These are phyloP conservation scores for Gymnocheta viridis DNA, from an alignment of 2,888 invertebrate species.

Conservation along the genomic window DNA sequence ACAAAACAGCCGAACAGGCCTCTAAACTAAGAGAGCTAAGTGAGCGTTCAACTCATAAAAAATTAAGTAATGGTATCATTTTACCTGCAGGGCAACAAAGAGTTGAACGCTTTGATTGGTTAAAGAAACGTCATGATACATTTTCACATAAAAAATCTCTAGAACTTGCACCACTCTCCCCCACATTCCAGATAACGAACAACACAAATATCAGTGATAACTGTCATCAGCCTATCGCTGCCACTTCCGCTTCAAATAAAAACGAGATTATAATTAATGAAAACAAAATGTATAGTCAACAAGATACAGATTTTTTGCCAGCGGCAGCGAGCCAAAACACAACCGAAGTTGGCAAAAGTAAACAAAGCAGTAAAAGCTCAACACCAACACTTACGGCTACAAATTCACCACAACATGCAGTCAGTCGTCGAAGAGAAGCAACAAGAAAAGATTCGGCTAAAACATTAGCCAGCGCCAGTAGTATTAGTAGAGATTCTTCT, in stretches of 20 bases:
- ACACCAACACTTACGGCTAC: slow-evolving; percentile 50
- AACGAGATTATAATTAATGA: slow-evolving; percentile 48
- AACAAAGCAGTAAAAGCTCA: slow-evolving; percentile 42
- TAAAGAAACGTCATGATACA: slow-evolving; percentile 75
- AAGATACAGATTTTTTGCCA: slow-evolving; percentile 68
- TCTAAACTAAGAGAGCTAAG: slow-evolving; percentile 71
- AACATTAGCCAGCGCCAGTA: slow-evolving; percentile 40
- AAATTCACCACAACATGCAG: slow-evolving; percentile 63
- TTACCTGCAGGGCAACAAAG: slow-evolving; percentile 70
- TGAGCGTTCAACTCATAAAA: slow-evolving; percentile 72
- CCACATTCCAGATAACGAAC: slow-evolving; percentile 10
- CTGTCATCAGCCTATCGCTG: slow-evolving; percentile 28
- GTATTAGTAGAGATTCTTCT: slow-evolving; percentile 63
- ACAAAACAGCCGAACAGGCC: slow-evolving; percentile 80
- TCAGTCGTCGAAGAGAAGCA: slow-evolving; percentile 57
- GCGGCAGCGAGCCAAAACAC: slow-evolving; percentile 48
- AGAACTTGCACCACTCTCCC: background rate
- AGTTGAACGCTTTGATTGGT: slow-evolving; percentile 79
- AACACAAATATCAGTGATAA: slow-evolving; percentile 36
- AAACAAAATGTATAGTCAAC: slow-evolving; percentile 34
- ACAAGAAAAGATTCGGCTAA: slow-evolving; percentile 56
- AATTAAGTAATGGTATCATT: slow-evolving; percentile 69
- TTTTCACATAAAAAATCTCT: slow-evolving; percentile 67
- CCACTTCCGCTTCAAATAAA: slow-evolving; percentile 32
- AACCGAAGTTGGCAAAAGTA: slow-evolving; percentile 50